Percentiles rank a stretch among this genome's conserved stretches.
Conservation (phyloP, 1,140 invertebrate species). For the Zaprionus nigranus region DNA sequence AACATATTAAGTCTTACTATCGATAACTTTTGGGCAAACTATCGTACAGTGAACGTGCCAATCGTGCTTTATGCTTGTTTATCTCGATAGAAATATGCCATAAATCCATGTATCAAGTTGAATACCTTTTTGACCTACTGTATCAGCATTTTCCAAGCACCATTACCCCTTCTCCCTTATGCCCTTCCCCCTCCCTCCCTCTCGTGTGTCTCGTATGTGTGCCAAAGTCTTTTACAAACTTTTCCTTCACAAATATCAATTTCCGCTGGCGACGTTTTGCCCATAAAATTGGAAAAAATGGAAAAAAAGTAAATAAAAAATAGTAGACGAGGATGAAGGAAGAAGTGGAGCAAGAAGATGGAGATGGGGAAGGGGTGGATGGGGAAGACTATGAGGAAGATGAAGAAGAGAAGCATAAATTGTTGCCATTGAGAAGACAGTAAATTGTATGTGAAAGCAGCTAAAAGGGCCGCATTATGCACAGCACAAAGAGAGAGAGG, state of each 20-base stretch:
- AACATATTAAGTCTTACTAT: no score
- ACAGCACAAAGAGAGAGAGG: conserved; percentile 25
- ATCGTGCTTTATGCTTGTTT: no score
- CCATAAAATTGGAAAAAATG: conserved; percentile 48
- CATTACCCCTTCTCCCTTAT: background rate
- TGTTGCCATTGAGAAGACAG: conserved; percentile 78
- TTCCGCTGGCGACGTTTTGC: conserved; percentile 76
- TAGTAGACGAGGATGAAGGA: background rate
- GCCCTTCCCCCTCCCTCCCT: background rate
- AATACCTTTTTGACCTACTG: conserved; percentile 6
- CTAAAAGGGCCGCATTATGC: conserved; percentile 72
- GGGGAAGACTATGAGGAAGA: background rate
- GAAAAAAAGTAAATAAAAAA: conserved; percentile 14
- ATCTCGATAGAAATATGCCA: background rate
- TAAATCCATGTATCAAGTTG: background rate
- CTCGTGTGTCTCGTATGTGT: conserved; percentile 42
- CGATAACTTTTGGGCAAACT: no score
- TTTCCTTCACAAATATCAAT: conserved; percentile 72
- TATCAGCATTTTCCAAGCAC: conserved; percentile 4
- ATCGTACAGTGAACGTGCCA: no score
- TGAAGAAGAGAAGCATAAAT: conserved; percentile 57
- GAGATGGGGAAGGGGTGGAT: no score
- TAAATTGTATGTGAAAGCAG: conserved; percentile 83
- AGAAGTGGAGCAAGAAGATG: background rate
- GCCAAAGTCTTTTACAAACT: conserved; percentile 65